A percentile compares a stretch with the other conserved stretches of the same genome.
These are phyloP conservation scores for Tamandua tetradactyla DNA, from an alignment of 2,797 vertebrate genomes.

Conservation along the genomic window DNA sequence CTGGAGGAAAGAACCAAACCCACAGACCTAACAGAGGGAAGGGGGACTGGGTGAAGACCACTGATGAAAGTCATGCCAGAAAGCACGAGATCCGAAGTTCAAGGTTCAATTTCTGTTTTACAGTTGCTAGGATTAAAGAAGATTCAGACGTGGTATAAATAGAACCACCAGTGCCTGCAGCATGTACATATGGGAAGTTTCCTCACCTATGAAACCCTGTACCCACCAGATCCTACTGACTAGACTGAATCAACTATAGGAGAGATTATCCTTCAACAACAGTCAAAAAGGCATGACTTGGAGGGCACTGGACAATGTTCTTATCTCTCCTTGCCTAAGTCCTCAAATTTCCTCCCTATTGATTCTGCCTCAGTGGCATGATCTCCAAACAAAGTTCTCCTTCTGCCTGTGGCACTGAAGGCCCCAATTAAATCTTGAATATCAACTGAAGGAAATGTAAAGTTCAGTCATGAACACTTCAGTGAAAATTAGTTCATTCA, in stretches of 20 bases:
- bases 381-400: constrained; percentile 34
- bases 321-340: not conserved
- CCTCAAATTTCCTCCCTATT: not conserved
- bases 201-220: not conserved
- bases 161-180: not conserved
- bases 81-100: not conserved
- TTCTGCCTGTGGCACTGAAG: not conserved
- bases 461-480: constrained; percentile 12
- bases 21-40: not conserved
- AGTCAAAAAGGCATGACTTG: not conserved
- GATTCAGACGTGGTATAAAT: not conserved
- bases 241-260: not conserved
- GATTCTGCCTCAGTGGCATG: not conserved
- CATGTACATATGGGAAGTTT: not conserved
- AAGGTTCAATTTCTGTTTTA: not conserved
- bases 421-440: not conserved
- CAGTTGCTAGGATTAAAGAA: constrained; percentile 27
- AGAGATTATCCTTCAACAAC: not conserved
- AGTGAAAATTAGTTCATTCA: constrained; percentile 23
- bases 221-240: not conserved
- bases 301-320: not conserved
- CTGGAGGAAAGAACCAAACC: constrained; percentile 37
- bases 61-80: constrained; percentile 35
- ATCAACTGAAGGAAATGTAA: not conserved
- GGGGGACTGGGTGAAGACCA: not conserved